A percentile compares a stretch with the other conserved stretches of the same genome.
Evolutionary conservation across 2,797 vertebrate species (phyloP).

Genomic region (Lacerta viridis): DNA sequence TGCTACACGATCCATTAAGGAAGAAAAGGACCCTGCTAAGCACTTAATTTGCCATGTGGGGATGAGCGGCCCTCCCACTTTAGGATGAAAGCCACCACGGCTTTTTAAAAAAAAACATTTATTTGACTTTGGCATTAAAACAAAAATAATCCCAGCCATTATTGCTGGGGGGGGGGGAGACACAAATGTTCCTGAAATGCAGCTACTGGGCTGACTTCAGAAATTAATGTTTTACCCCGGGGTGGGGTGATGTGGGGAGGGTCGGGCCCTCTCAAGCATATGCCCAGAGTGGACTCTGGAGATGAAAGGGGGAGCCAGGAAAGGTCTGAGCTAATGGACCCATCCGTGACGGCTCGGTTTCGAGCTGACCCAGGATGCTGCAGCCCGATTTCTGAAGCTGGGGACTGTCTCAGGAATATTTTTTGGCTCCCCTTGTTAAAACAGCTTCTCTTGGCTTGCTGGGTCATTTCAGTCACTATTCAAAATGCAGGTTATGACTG

Average conservation of each 20-base stretch:
- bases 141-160: slow-evolving; percentile 11
- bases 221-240: neutral
- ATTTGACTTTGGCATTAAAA: neutral
- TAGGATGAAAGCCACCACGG: too few relatives aligned
- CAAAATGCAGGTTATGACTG: too few relatives aligned
- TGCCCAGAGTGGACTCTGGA: slow-evolving; percentile 57
- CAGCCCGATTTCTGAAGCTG: too few relatives aligned
- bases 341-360: neutral
- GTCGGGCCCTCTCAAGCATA: slow-evolving; percentile 67
- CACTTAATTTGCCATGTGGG: neutral
- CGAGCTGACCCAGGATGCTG: too few relatives aligned
- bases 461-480: too few relatives aligned
- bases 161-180: slow-evolving; percentile 18
- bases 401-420: too few relatives aligned
- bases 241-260: neutral
- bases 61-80: slow-evolving; percentile 6
- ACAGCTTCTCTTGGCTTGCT: too few relatives aligned
- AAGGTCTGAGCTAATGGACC: slow-evolving; percentile 44
- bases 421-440: too few relatives aligned
- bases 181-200: neutral
- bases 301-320: slow-evolving; percentile 25
- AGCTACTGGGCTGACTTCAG: neutral
- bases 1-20: slow-evolving; percentile 9
- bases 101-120: neutral
- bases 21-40: neutral